These are phyloP conservation scores for Physocephala rufipes DNA, from an alignment of 2,888 invertebrate species.

Conservation along the genomic window DNA sequence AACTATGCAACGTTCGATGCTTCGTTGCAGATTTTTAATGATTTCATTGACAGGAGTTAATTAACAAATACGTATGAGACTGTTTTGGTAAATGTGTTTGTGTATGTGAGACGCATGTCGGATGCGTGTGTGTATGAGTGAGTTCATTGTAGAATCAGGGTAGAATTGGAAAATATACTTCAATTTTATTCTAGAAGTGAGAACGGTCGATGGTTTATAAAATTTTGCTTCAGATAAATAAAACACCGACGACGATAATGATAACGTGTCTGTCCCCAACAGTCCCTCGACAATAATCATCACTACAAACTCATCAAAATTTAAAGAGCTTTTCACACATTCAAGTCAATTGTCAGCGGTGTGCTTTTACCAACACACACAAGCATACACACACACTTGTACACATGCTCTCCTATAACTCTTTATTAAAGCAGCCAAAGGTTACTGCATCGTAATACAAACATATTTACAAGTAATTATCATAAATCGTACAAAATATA, in stretches of 20 bases:
- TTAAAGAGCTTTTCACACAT: conserved; percentile 11
- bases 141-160: not conserved
- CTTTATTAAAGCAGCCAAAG: too few relatives aligned
- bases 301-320: conserved; percentile 7
- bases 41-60: conserved; percentile 45
- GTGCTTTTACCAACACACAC: not conserved
- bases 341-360: conserved; percentile 9
- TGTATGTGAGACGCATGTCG: not conserved
- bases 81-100: not conserved
- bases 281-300: not conserved
- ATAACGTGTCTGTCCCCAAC: not conserved
- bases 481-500: too few relatives aligned
- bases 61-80: conserved; percentile 41
- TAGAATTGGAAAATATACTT: conserved; percentile 9
- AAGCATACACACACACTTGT: too few relatives aligned
- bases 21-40: conserved; percentile 30
- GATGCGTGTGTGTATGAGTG: not conserved
- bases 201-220: not conserved
- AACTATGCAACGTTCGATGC: too few relatives aligned
- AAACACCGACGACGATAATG: not conserved
- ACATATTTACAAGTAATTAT: too few relatives aligned
- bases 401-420: too few relatives aligned
- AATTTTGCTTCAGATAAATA: too few relatives aligned
- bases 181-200: not conserved
- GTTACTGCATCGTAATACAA: too few relatives aligned